phyloP scores from a whole-genome alignment of 1,140 invertebrate species.

The Helicoverpa armigera region DNA sequence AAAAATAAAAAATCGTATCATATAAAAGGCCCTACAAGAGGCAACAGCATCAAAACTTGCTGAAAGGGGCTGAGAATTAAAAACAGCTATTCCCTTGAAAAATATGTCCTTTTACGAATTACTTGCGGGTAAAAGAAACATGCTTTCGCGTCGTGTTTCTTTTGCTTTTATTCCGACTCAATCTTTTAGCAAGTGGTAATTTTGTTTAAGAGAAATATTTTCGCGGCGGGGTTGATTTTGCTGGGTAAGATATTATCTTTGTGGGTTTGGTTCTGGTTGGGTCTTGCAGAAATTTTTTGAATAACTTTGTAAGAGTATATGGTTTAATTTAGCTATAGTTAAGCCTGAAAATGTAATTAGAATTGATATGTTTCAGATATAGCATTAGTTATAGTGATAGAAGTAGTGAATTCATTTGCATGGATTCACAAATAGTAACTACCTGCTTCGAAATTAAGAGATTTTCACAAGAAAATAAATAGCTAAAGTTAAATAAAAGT shows the following conservation, averaged over 20 bases:
- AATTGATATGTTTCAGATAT: too few relatives aligned
- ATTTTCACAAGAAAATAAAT: too few relatives aligned
- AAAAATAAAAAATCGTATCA: not conserved
- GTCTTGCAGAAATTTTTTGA: not conserved
- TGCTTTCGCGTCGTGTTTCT: not conserved
- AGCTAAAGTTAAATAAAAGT: too few relatives aligned
- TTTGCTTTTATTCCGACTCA: slow-evolving; percentile 38
- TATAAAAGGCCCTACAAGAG: not conserved
- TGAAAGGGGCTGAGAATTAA: slow-evolving; percentile 56
- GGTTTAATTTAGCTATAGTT: too few relatives aligned
- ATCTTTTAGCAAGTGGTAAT: slow-evolving; percentile 17
- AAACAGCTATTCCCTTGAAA: slow-evolving; percentile 54
- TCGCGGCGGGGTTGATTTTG: not conserved
- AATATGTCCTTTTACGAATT: slow-evolving; percentile 56
- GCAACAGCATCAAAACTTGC: slow-evolving; percentile 46
- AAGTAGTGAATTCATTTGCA: too few relatives aligned
- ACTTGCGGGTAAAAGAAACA: slow-evolving; percentile 23
- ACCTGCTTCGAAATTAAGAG: too few relatives aligned
- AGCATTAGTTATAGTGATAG: too few relatives aligned
- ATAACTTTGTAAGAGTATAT: too few relatives aligned
- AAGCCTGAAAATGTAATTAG: too few relatives aligned
- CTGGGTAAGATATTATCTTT: not conserved
- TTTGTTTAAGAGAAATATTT: slow-evolving; percentile 12
- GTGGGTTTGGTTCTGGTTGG: not conserved
- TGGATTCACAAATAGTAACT: too few relatives aligned